Percentiles rank a stretch among this genome's conserved stretches.
Conservation (phyloP, 2,888 invertebrate genomes). For the Belgica antarctica region DNA sequence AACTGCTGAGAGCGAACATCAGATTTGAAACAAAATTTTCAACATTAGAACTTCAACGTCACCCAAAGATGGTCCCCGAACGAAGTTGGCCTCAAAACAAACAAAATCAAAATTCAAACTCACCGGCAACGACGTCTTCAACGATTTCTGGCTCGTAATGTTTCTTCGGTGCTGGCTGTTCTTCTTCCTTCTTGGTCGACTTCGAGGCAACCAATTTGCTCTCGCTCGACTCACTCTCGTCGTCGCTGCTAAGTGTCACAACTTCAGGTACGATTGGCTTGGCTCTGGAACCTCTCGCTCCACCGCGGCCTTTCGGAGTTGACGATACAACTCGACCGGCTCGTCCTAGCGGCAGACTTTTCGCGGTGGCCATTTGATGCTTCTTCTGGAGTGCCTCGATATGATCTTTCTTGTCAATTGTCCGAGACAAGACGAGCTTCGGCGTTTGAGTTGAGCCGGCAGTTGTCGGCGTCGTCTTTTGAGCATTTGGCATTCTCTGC, state of each 20-base stretch:
- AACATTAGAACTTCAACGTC: no score
- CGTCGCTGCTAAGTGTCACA: slow-evolving; percentile 68
- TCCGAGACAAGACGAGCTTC: neutral
- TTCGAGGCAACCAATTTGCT: neutral
- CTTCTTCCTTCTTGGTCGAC: neutral
- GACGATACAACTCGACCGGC: neutral
- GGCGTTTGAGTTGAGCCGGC: slow-evolving; percentile 49
- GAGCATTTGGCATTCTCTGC: slow-evolving; percentile 49
- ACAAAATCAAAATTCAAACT: neutral
- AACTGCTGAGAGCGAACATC: no score
- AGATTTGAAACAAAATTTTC: no score
- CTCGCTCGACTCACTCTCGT: slow-evolving; percentile 57
- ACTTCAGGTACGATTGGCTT: slow-evolving; percentile 66
- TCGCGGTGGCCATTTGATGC: slow-evolving; percentile 34
- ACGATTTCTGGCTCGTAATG: slow-evolving; percentile 51
- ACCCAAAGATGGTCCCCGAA: neutral
- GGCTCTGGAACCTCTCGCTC: slow-evolving; percentile 54
- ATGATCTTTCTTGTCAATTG: slow-evolving; percentile 35
- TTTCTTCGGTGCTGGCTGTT: neutral
- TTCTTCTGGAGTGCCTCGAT: slow-evolving; percentile 44
- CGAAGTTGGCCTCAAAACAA: neutral
- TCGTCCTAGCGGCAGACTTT: slow-evolving; percentile 16
- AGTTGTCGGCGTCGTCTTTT: neutral
- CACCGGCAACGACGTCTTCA: slow-evolving; percentile 47
- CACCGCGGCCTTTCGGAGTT: slow-evolving; percentile 45